Evolutionary conservation across 1,140 invertebrate species (phyloP).

Genomic region (Papilio polyxenes): DNA sequence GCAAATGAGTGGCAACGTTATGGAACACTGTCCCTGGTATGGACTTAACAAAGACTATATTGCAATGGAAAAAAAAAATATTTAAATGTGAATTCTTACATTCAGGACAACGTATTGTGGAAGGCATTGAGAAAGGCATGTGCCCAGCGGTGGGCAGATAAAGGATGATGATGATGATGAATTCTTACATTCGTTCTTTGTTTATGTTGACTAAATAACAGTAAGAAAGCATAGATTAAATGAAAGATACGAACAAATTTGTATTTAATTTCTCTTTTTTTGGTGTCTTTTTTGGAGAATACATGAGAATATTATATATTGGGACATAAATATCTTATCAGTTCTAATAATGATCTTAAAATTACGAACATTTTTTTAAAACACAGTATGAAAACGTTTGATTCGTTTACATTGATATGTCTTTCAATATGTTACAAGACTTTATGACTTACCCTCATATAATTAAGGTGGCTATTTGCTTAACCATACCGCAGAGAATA

Average conservation of each 20-base stretch:
- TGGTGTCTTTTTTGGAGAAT: no score
- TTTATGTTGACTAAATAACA: no score
- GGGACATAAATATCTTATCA: no score
- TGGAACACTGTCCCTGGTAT: constrained; percentile 4
- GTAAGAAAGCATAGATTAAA: no score
- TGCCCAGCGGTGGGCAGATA: no score
- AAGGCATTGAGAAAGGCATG: no score
- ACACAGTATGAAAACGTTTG: neutral
- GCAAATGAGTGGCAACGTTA: constrained; percentile 10
- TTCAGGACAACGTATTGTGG: neutral
- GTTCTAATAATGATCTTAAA: no score
- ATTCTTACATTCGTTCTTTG: neutral
- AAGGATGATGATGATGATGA: no score
- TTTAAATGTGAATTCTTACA: neutral
- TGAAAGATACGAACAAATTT: no score
- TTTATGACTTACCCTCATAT: neutral
- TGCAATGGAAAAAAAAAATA: neutral
- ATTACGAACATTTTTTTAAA: no score
- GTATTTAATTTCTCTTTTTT: no score
- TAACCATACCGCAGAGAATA: neutral
- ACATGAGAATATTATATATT: no score
- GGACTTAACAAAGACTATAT: neutral
- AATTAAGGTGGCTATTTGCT: neutral
- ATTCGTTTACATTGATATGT: neutral
- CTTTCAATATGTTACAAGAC: neutral